Evolutionary conservation across 1,140 invertebrate species (phyloP).

Genomic region (Tribolium castaneum): DNA sequence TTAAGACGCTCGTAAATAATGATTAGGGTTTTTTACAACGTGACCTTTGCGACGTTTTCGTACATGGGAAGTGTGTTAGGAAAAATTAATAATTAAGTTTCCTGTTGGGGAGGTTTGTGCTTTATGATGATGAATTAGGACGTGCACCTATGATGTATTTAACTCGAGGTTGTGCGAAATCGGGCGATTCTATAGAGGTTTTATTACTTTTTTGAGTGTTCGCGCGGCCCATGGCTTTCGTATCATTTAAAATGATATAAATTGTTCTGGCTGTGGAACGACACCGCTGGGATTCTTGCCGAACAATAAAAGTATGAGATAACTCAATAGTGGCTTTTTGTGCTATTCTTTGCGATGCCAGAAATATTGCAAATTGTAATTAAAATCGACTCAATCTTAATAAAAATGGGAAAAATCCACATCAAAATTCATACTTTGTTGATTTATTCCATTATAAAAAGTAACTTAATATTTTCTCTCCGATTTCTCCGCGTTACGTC

Average conservation of each 20-base stretch:
- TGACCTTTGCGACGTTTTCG: slow-evolving; percentile 15
- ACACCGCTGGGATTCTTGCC: slow-evolving; percentile 44
- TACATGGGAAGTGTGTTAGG: too few species aligned
- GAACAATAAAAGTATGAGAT: slow-evolving; percentile 48
- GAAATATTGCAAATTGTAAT: neutral
- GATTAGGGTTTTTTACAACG: slow-evolving; percentile 44
- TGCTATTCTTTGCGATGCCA: neutral
- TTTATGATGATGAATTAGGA: slow-evolving; percentile 18
- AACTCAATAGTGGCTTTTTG: slow-evolving; percentile 40
- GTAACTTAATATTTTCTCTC: slow-evolving; percentile 37
- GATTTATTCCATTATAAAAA: slow-evolving; percentile 36
- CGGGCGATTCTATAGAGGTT: slow-evolving; percentile 42
- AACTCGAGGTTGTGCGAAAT: slow-evolving; percentile 38
- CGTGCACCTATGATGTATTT: slow-evolving; percentile 2
- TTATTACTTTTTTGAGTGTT: slow-evolving; percentile 49
- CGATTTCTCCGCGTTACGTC: slow-evolving; percentile 31
- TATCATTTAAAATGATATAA: slow-evolving; percentile 56
- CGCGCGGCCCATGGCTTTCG: slow-evolving; percentile 45
- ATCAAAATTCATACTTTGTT: slow-evolving; percentile 19
- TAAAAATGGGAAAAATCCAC: neutral
- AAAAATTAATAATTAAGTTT: slow-evolving; percentile 27
- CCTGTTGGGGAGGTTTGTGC: neutral
- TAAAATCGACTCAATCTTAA: slow-evolving; percentile 1
- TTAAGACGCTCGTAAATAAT: slow-evolving; percentile 45
- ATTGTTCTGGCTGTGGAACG: slow-evolving; percentile 49